A percentile compares a stretch with the other conserved stretches of the same genome.
Evolutionary conservation across 23 tunicate genomes (phyloP).

Genomic region (Oikopleura albicans): DNA sequence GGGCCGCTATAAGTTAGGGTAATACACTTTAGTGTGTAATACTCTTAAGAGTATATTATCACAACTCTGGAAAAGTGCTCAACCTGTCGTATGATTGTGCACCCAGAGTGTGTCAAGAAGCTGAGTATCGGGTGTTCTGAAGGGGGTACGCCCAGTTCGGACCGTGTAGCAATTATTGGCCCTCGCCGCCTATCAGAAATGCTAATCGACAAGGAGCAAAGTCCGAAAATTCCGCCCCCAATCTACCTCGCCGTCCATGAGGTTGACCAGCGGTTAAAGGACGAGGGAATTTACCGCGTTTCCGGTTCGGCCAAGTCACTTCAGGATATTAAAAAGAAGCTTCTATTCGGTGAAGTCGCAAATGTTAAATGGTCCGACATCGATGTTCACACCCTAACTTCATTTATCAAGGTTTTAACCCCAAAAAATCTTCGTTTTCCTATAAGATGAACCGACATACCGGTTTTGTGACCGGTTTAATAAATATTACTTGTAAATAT

Average conservation of each 20-base stretch:
- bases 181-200: neutral
- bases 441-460: no score
- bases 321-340: neutral
- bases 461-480: no score
- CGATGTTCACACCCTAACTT: slow-evolving; percentile 1
- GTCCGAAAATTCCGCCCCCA: neutral
- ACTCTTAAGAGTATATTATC: no score
- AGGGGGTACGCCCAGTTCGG: neutral
- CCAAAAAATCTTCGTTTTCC: no score
- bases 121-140: neutral
- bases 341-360: neutral
- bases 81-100: neutral
- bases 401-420: slow-evolving; percentile 13
- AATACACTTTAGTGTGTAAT: no score
- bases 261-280: neutral
- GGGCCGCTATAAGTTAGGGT: no score
- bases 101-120: neutral
- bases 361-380: neutral
- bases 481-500: no score
- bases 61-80: neutral
- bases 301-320: neutral
- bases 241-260: neutral
- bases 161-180: neutral
- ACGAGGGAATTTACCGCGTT: slow-evolving; percentile 3
- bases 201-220: neutral